Percentiles rank a stretch among this genome's conserved stretches.
phyloP scores from a whole-genome alignment of 1,140 invertebrate species.

The Lepidostoma basale region DNA sequence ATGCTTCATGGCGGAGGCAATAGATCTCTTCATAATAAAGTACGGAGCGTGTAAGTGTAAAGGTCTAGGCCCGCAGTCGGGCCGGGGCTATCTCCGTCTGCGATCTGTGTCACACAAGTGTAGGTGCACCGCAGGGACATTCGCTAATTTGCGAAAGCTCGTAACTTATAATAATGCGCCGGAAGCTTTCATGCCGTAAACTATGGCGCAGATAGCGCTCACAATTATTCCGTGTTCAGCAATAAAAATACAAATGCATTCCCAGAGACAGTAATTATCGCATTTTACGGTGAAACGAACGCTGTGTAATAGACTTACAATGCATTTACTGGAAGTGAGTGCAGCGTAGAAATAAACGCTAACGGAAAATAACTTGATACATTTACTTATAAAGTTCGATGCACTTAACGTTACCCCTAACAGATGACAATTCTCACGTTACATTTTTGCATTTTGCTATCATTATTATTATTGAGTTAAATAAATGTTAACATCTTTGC shows the following conservation, averaged over 20 bases:
- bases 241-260: conserved; percentile 20
- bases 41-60: not conserved
- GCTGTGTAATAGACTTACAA: conserved; percentile 6
- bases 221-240: conserved; percentile 7
- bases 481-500: no score
- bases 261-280: conserved; percentile 10
- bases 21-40: conserved; percentile 14
- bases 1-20: not conserved
- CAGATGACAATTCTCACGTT: no score
- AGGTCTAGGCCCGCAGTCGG: conserved; percentile 4
- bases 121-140: not conserved
- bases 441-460: no score
- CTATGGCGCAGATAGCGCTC: conserved; percentile 1
- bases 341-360: no score
- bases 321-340: no score
- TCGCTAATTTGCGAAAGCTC: conserved; percentile 20
- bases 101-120: conserved; percentile 29
- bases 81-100: conserved; percentile 34
- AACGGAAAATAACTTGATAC: no score
- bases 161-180: conserved; percentile 21
- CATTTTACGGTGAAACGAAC: not conserved
- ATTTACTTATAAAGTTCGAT: no score
- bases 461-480: no score
- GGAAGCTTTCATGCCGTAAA: not conserved
- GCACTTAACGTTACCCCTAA: no score